Percentiles rank a stretch among this genome's conserved stretches.
These are phyloP conservation scores for Myodes glareolus DNA, from an alignment of 2,113 vertebrate genomes.

Conservation along the genomic window DNA sequence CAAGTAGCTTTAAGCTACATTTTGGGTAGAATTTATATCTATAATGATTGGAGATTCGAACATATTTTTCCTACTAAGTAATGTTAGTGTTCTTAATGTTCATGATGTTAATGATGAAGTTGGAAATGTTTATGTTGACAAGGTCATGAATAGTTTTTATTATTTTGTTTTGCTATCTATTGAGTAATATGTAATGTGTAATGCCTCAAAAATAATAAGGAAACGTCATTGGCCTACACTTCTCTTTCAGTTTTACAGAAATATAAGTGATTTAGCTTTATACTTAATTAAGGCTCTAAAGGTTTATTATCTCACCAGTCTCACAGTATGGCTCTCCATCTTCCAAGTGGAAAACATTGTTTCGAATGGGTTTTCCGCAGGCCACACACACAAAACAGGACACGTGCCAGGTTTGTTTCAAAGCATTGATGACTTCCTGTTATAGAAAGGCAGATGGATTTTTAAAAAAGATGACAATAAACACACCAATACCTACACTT, in stretches of 20 bases:
- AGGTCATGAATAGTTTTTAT: not conserved
- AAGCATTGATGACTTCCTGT: slow-evolving; percentile 98
- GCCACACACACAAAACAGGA: slow-evolving; percentile 95
- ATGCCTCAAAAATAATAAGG: not conserved
- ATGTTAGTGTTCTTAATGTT: slow-evolving; percentile 25
- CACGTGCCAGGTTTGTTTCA: slow-evolving; percentile 99
- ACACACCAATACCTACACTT: not conserved
- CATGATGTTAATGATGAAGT: slow-evolving; percentile 39
- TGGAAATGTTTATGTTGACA: not conserved
- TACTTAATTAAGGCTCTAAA: not conserved
- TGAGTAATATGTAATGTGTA: not conserved
- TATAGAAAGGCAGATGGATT: slow-evolving; percentile 52
- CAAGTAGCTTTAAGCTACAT: not conserved
- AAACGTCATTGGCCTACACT: not conserved
- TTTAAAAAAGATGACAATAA: slow-evolving; percentile 61
- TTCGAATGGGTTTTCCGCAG: slow-evolving; percentile 96
- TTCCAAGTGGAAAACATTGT: slow-evolving; percentile 97
- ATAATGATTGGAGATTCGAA: not conserved
- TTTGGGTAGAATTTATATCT: slow-evolving; percentile 24
- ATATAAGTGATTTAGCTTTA: not conserved
- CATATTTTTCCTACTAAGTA: slow-evolving; percentile 38
- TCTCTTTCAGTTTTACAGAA: slow-evolving; percentile 8
- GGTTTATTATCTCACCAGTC: slow-evolving; percentile 87
- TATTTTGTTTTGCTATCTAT: not conserved
- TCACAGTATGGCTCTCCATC: slow-evolving; percentile 98